phyloP scores from a whole-genome alignment of 2,888 invertebrate genomes.

The Pyralis farinalis region DNA sequence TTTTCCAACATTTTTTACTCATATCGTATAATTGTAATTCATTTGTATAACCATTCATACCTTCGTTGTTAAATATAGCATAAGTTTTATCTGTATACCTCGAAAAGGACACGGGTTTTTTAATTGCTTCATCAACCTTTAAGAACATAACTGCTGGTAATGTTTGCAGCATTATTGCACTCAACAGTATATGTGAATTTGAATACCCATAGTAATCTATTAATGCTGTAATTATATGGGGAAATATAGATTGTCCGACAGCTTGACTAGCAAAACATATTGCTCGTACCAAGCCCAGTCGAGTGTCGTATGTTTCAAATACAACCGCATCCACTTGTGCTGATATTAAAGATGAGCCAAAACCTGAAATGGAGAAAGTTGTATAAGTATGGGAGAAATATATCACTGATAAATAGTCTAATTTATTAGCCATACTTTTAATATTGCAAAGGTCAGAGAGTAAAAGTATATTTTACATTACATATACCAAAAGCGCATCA shows the following conservation, averaged over 20 bases:
- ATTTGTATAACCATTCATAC: slow-evolving; percentile 44
- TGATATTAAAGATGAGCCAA: slow-evolving; percentile 68
- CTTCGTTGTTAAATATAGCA: slow-evolving; percentile 57
- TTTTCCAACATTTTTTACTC: slow-evolving; percentile 69
- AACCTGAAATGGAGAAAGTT: slow-evolving; percentile 46
- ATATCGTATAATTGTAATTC: slow-evolving; percentile 66
- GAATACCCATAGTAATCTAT: slow-evolving; percentile 61
- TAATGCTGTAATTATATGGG: slow-evolving; percentile 61
- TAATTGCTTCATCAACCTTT: slow-evolving; percentile 46
- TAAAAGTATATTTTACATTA: no score
- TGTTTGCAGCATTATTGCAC: slow-evolving; percentile 63
- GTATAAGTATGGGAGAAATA: no score
- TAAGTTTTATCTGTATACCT: slow-evolving; percentile 66
- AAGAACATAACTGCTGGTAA: slow-evolving; percentile 61
- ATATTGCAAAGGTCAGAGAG: no score
- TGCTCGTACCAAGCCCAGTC: slow-evolving; percentile 55
- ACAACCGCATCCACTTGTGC: slow-evolving; percentile 72
- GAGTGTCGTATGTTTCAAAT: slow-evolving; percentile 69
- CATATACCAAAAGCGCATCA: no score
- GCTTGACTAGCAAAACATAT: slow-evolving; percentile 69
- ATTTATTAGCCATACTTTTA: no score
- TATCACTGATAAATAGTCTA: no score
- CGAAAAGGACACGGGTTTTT: slow-evolving; percentile 51
- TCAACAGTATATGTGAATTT: slow-evolving; percentile 54
- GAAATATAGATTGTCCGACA: slow-evolving; percentile 63